Percentiles rank a stretch among this genome's conserved stretches.
Evolutionary conservation across 2,113 vertebrate species (phyloP).

Genomic region (Mesembrinibis cayennensis): DNA sequence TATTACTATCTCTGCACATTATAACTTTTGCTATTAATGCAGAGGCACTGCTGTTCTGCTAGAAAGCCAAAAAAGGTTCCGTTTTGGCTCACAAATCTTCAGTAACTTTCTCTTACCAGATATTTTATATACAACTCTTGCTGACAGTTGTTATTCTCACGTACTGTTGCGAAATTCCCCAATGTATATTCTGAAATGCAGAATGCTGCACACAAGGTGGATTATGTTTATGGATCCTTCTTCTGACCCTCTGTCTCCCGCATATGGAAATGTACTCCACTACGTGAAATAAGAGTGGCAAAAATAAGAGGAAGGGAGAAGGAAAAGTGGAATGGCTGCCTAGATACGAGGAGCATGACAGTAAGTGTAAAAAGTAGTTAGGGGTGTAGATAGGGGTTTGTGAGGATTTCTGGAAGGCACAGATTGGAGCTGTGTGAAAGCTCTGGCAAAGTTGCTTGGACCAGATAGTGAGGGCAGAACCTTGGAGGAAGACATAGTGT

Average conservation of each 20-base stretch:
- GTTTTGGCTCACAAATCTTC: not conserved
- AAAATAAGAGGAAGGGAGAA: not conserved
- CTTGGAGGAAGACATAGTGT: not conserved
- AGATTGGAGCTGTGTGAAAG: not conserved
- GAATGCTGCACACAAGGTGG: not conserved
- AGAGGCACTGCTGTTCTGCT: not conserved
- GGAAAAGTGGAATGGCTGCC: not conserved
- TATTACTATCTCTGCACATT: not conserved
- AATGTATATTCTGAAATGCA: fast-evolving
- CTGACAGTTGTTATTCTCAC: not conserved
- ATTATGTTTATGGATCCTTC: not conserved
- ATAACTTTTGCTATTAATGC: not conserved
- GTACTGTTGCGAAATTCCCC: not conserved
- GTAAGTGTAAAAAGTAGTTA: not conserved
- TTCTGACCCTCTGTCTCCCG: not conserved
- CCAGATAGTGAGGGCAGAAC: not conserved
- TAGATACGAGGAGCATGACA: not conserved
- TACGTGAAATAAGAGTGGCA: not conserved
- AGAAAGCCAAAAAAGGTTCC: not conserved
- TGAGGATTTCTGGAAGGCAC: not conserved
- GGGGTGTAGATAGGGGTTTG: not conserved
- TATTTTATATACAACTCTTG: not conserved
- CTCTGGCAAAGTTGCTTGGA: not conserved
- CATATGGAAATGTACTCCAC: not conserved
- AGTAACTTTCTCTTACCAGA: not conserved